Conservation (phyloP, 2,113 vertebrate genomes). For the Madoqua kirkii region DNA sequence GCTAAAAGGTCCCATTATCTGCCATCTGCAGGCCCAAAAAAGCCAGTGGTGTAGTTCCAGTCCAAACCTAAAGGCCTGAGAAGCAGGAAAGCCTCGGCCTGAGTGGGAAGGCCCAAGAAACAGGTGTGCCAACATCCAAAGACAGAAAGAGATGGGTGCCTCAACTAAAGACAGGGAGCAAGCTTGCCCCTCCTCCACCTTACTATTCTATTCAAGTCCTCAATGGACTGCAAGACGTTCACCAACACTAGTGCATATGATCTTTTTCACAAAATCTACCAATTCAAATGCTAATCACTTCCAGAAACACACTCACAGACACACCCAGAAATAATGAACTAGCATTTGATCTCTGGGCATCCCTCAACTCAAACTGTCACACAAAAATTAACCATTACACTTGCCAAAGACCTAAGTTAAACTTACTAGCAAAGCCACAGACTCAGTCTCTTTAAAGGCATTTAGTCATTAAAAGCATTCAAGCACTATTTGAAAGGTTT, state of each 20-base stretch:
- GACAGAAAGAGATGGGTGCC: background rate
- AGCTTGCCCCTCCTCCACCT: background rate
- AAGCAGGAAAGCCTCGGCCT: background rate
- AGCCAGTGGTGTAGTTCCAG: background rate
- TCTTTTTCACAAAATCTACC: background rate
- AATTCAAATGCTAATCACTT: background rate
- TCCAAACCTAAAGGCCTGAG: background rate
- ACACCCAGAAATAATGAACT: background rate
- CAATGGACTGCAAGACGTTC: background rate
- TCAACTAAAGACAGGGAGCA: background rate
- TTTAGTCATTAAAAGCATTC: background rate
- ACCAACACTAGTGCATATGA: background rate
- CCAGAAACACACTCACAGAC: background rate
- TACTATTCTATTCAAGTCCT: background rate
- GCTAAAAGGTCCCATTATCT: background rate
- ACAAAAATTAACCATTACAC: background rate
- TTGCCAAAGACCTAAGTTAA: background rate
- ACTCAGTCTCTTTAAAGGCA: background rate
- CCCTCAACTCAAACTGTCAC: background rate
- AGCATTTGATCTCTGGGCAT: background rate
- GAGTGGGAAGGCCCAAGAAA: background rate
- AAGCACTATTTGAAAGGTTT: background rate
- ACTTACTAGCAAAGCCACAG: background rate
- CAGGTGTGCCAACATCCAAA: background rate
- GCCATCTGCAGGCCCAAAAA: background rate